phyloP scores from a whole-genome alignment of 2,113 vertebrate genomes.

The Panthera tigris region DNA sequence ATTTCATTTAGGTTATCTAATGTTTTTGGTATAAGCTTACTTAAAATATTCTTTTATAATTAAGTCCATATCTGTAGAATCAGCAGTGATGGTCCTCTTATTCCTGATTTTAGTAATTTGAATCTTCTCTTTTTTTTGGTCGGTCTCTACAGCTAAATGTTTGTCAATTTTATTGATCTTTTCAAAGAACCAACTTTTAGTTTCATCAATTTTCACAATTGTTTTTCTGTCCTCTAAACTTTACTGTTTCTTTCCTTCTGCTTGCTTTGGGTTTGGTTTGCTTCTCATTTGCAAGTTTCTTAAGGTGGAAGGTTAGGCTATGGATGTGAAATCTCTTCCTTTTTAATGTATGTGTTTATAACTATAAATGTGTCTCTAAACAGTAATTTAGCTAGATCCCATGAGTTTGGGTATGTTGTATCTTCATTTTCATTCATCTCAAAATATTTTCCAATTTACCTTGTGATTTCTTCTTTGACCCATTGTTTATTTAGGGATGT shows the following conservation, averaged over 20 bases:
- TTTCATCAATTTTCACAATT: neutral
- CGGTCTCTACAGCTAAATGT: neutral
- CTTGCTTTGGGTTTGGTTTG: neutral
- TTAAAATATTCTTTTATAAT: neutral
- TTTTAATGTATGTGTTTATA: neutral
- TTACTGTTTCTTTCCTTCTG: slow-evolving; percentile 17
- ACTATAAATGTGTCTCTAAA: neutral
- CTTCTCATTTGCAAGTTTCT: slow-evolving; percentile 23
- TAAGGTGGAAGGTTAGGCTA: slow-evolving; percentile 8
- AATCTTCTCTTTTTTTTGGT: neutral
- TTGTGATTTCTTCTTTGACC: neutral
- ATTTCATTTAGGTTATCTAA: slow-evolving; percentile 16
- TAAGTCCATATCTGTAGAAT: neutral
- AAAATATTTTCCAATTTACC: slow-evolving; percentile 33
- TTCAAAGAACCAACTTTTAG: slow-evolving; percentile 13
- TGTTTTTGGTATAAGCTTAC: neutral
- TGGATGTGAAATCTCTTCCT: neutral
- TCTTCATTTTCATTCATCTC: slow-evolving; percentile 56
- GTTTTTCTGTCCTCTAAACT: slow-evolving; percentile 5
- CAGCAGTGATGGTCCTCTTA: neutral
- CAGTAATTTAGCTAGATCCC: neutral
- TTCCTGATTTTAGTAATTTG: slow-evolving; percentile 35
- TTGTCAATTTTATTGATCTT: neutral
- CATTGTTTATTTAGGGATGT: neutral
- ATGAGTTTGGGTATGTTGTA: neutral